Base-by-base conservation (phyloP, 1,140 invertebrate genomes). In the Leptinotarsa undecemlineata region DNA sequence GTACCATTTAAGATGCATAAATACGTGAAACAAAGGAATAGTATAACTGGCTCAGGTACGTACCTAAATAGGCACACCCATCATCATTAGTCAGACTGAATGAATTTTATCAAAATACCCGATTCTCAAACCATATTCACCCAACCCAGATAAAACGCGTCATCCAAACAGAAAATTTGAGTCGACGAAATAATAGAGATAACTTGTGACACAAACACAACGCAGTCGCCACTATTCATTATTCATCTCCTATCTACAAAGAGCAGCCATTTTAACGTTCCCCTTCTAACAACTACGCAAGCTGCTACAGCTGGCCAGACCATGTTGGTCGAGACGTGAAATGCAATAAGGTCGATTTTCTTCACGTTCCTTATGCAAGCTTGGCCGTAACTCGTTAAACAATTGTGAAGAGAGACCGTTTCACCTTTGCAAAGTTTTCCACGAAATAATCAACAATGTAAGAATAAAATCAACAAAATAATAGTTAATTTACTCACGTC, bases 401-500 rank as follows among this genome's bases (percentile, higher is more conserved):
- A 68, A 60, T 68, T 26, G 42, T 17, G 51, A 68, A 64, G 72
- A 19, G 48, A 48, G 26, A 74, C 19, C 21, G 33, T 74, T 48
- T 68, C 42, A 21, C 19, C n/a, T 62, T 64, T 64, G 48, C 68
- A 14, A 64, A 23, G 17, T 15, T 60, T 21, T 64, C 66, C 64
- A 73, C 51, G 42, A 62, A 67, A 67, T 67, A 62, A 69, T 48
- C 26, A 20, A 20, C 17, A 74, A 74, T 71, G 63, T 48, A 47
- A 73, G 57, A 61, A 62, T 33, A 20, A 62, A 72, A 68, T 63
- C 15, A 26, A 42, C 26, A 42, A 64, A 42, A 64, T 48, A 64
- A 64, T 47, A 48, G 20, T 48, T n/a, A 64, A 70, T 69, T 62
- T 63, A 78, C 81, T 79, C 76, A 83, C 82, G 74, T 83, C 78